Conservation (phyloP, 2,888 invertebrate species). For the Piscicola geometra region DNA sequence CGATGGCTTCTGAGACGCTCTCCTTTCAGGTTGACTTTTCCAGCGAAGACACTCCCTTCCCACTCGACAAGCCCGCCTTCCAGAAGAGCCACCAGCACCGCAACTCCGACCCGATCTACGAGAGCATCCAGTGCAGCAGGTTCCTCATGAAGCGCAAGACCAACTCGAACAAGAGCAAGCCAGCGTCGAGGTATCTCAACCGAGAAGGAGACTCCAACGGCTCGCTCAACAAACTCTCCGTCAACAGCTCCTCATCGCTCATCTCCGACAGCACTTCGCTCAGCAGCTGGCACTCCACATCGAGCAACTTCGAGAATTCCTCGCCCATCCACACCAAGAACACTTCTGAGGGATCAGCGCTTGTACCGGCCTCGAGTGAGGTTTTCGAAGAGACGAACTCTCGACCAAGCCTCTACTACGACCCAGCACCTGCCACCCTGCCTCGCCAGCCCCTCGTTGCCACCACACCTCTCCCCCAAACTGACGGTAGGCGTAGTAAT, state of each 20-base stretch:
- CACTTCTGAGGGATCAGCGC: not conserved
- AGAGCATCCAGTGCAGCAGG: not conserved
- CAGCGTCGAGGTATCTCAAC: not conserved
- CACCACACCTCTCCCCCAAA: too few species aligned
- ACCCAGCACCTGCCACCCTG: too few species aligned
- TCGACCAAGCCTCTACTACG: too few species aligned
- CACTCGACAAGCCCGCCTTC: not conserved
- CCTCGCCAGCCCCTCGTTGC: too few species aligned
- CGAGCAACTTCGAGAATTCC: too few species aligned
- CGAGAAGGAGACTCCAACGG: not conserved
- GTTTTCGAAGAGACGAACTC: too few species aligned
- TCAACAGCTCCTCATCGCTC: not conserved
- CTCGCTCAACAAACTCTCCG: not conserved
- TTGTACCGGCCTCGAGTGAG: not conserved
- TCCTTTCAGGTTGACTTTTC: conserved; percentile 6
- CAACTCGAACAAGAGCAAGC: not conserved
- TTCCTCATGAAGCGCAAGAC: conserved; percentile 1
- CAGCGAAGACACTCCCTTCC: not conserved
- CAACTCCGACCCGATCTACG: conserved; percentile 7
- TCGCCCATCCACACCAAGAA: not conserved
- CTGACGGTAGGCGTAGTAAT: too few species aligned
- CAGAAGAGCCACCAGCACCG: not conserved
- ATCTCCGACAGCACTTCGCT: not conserved
- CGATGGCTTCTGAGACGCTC: not conserved
- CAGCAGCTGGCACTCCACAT: too few species aligned